phyloP scores from a whole-genome alignment of 2,888 invertebrate genomes.

The Elgonia sp. region DNA sequence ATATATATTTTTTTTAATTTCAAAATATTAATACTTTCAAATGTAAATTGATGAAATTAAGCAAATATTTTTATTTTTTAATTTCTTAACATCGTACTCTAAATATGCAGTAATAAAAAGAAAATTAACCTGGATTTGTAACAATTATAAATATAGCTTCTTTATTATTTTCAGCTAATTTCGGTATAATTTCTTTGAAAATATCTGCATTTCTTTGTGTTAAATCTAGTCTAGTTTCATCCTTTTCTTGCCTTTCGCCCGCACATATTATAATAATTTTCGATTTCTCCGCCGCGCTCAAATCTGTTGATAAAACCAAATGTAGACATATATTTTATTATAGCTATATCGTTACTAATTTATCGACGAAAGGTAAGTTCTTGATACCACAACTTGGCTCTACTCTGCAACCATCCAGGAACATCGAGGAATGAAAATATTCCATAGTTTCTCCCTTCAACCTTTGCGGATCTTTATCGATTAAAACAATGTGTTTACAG shows the following conservation, averaged over 20 bases:
- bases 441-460: slow-evolving; percentile 90
- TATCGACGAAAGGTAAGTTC: slow-evolving; percentile 46
- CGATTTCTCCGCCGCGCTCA: slow-evolving; percentile 87
- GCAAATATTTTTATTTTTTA: too few relatives aligned
- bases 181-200: slow-evolving; percentile 88
- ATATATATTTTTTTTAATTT: too few relatives aligned
- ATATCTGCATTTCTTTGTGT: slow-evolving; percentile 88
- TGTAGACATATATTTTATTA: neutral
- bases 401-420: slow-evolving; percentile 88
- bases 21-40: too few relatives aligned
- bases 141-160: slow-evolving; percentile 88
- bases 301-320: slow-evolving; percentile 84
- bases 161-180: slow-evolving; percentile 88
- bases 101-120: slow-evolving; percentile 26
- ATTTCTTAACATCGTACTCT: too few relatives aligned
- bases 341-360: slow-evolving; percentile 27
- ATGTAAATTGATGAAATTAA: too few relatives aligned
- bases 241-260: slow-evolving; percentile 88
- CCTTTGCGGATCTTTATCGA: slow-evolving; percentile 89
- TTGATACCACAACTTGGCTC: slow-evolving; percentile 88
- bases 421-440: slow-evolving; percentile 88
- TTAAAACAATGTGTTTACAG: slow-evolving; percentile 88
- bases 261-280: slow-evolving; percentile 88
- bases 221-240: slow-evolving; percentile 87
- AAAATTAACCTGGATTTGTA: slow-evolving; percentile 87